Percentiles rank a stretch among this genome's conserved stretches.
These are phyloP conservation scores for Dolichoris vasculosae DNA, from an alignment of 1,140 invertebrate species.

Conservation along the genomic window DNA sequence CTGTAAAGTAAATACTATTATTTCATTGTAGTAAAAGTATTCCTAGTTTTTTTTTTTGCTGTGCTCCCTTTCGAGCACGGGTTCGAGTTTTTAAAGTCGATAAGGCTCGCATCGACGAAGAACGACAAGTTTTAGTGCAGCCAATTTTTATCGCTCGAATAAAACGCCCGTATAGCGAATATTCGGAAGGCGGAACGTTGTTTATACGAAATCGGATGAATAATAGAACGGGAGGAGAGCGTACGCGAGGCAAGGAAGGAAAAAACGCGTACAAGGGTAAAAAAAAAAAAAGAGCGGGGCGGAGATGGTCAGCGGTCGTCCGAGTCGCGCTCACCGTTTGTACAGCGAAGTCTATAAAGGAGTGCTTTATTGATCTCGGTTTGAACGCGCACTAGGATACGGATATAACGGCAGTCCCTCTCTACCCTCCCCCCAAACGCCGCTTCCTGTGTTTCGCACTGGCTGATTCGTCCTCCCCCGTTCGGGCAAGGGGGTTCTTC, in stretches of 20 bases:
- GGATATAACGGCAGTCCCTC: conserved; percentile 63
- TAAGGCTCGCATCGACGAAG: not conserved
- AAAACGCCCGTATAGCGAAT: conserved; percentile 11
- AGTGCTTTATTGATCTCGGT: conserved; percentile 74
- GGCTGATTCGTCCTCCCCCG: not conserved
- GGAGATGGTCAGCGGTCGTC: conserved; percentile 60
- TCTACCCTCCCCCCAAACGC: not conserved
- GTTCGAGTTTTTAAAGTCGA: not conserved
- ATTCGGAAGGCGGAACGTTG: conserved; percentile 8
- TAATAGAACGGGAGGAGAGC: not conserved
- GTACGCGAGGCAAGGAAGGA: conserved; percentile 12
- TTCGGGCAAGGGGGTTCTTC: not conserved
- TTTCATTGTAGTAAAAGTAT: not conserved
- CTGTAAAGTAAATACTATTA: not conserved
- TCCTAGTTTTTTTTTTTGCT: not conserved
- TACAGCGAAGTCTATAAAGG: conserved; percentile 73
- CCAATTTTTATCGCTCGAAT: conserved; percentile 16
- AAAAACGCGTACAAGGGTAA: conserved; percentile 58
- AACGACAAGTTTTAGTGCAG: not conserved
- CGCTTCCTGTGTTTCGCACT: not conserved
- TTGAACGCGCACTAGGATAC: conserved; percentile 73
- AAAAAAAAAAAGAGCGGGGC: conserved; percentile 37
- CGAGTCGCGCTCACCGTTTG: conserved; percentile 68
- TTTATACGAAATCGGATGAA: conserved; percentile 21
- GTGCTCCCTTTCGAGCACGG: not conserved